Evolutionary conservation across 2,797 vertebrate genomes (phyloP).

Genomic region (Coracias cyanogaster): DNA sequence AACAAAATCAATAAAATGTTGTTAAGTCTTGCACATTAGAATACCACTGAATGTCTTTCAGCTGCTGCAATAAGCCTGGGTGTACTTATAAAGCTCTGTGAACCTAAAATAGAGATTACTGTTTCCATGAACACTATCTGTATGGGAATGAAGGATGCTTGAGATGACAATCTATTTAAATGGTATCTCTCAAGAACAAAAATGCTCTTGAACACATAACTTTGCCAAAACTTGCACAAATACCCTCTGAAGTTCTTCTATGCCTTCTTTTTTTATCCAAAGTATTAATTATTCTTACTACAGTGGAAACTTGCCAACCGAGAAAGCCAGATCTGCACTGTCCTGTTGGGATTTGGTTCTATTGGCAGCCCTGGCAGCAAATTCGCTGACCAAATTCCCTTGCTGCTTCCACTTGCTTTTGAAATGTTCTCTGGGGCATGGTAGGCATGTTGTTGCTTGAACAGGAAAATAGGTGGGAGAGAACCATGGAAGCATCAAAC

Average conservation of each 20-base stretch:
- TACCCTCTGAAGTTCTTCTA: not conserved
- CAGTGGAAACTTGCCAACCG: not conserved
- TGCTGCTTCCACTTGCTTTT: not conserved
- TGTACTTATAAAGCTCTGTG: not conserved
- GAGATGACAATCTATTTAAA: not conserved
- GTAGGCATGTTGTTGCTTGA: not conserved
- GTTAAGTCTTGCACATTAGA: not conserved
- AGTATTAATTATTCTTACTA: not conserved
- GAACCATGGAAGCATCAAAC: not conserved
- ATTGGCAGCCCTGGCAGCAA: not conserved
- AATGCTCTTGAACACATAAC: not conserved
- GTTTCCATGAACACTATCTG: not conserved
- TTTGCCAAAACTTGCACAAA: not conserved
- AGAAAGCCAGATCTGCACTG: not conserved
- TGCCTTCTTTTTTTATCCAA: not conserved
- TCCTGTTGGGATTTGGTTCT: not conserved
- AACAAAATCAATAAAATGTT: not conserved
- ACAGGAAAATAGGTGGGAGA: not conserved
- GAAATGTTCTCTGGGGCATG: not conserved
- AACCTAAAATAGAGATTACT: constrained; percentile 11
- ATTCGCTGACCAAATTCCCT: not conserved
- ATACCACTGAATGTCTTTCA: not conserved
- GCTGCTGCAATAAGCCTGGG: not conserved
- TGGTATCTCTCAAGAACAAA: not conserved
- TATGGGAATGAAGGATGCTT: not conserved